Evolutionary conservation across 2,888 invertebrate genomes (phyloP).

Genomic region (Laothoe populi): DNA sequence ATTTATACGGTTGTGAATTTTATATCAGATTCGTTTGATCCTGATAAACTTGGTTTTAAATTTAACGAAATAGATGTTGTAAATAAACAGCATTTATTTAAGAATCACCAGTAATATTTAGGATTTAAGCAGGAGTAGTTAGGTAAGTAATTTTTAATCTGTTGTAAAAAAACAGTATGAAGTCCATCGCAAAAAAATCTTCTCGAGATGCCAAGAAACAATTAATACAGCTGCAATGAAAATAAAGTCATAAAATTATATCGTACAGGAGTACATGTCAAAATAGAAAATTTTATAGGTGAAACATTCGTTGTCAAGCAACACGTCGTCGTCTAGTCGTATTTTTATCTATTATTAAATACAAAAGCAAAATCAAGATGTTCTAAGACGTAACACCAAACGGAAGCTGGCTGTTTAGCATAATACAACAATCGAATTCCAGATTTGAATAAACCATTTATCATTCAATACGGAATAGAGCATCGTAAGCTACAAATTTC

Average conservation of each 20-base stretch:
- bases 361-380: neutral
- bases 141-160: no score
- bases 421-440: slow-evolving; percentile 43
- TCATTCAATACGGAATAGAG: slow-evolving; percentile 40
- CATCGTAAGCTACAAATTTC: slow-evolving; percentile 39
- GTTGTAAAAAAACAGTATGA: no score
- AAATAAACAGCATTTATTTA: neutral
- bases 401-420: slow-evolving; percentile 28
- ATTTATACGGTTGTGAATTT: neutral
- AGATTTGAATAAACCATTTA: slow-evolving; percentile 44
- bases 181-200: no score
- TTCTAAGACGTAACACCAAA: neutral
- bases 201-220: no score
- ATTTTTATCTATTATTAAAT: neutral
- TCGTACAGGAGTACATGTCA: no score
- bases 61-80: neutral
- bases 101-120: neutral
- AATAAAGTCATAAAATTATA: no score
- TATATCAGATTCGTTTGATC: neutral
- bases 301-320: no score
- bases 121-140: no score
- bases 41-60: neutral
- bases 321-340: neutral
- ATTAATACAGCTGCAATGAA: no score
- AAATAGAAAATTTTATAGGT: no score